Conservation (phyloP, 1,140 invertebrate genomes). For the Apis florea region DNA sequence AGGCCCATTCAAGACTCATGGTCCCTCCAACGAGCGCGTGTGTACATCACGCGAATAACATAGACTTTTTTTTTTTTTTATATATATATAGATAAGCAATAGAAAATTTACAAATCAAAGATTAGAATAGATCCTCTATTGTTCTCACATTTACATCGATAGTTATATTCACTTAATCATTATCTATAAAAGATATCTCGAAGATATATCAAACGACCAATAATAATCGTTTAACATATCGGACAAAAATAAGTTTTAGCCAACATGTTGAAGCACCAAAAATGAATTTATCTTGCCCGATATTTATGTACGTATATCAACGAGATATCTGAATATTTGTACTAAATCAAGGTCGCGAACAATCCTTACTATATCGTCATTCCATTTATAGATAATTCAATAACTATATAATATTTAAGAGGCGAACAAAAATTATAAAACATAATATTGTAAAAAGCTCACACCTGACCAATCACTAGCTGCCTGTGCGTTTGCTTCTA, state of each 20-base stretch:
- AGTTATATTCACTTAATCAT: conserved; percentile 40
- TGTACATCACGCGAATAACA: conserved; percentile 24
- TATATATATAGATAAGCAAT: conserved; percentile 57
- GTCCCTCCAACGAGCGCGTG: conserved; percentile 71
- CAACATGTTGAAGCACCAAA: not conserved
- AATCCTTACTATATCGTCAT: conserved; percentile 67
- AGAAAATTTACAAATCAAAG: conserved; percentile 42
- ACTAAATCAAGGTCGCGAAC: conserved; percentile 47
- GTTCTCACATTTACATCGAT: conserved; percentile 53
- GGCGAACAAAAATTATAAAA: conserved; percentile 18
- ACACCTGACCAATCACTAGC: conserved; percentile 78
- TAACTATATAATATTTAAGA: conserved; percentile 42
- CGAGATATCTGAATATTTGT: conserved; percentile 26
- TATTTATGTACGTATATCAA: not conserved
- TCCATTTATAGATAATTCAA: conserved; percentile 57
- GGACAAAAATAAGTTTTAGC: conserved; percentile 15
- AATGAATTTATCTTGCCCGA: conserved; percentile 25
- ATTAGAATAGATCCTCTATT: conserved; percentile 59
- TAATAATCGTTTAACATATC: conserved; percentile 24
- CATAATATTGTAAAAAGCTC: conserved; percentile 66
- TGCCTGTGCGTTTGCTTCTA: conserved; percentile 75
- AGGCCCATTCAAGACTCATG: conserved; percentile 70
- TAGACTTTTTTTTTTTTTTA: conserved; percentile 51
- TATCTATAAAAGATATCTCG: conserved; percentile 11
- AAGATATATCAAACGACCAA: conserved; percentile 18